Evolutionary conservation across 1,140 invertebrate species (phyloP), one percentile per base, ranked within the genome.

Genomic region (Pentalonia nigronervosa): DNA sequence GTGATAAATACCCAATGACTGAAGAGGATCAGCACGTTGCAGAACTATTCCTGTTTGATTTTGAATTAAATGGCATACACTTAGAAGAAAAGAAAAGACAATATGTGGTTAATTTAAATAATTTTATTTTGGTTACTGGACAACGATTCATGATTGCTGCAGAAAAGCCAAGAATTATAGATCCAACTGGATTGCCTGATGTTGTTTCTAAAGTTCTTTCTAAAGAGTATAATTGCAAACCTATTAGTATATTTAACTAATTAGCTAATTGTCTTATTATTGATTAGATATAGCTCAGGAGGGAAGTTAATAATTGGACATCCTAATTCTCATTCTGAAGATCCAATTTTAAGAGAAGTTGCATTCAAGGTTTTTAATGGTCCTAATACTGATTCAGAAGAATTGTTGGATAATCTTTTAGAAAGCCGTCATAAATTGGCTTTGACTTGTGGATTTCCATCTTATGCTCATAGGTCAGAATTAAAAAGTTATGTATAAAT

Each of bases 31-130:
- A 97, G 87, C 97, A 99, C 95, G 97, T 99, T 7, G 97, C 97
- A 2, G 96, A 97, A 94, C 95, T 99, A 91, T 99, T 99, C 96
- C 95, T 99, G 56, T 98, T 99, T 95, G 99, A 99, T 95, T 99
- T 99, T 96, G 98, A 99, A 95, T 98, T 99, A 95, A 97, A 97
- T 95, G 99, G 99, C 17, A 99, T 99, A 94, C 98, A 99, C 95
- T 96, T 99, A 90, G 96, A 97, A n/a, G 97, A 98, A 94, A 95
- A 96, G 8, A 96, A 97, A 94, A 95, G 98, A 91, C 95, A 96
- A 94, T 95, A 96, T 94, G 98, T 99, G 93, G 98, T 99, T 0
- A 95, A 96, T 6, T 95, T 99, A 1, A 99, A 99, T 95, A 97
- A 99, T 95, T 95, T 96, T 76, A 98, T 98, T 47, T 95, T 97